phyloP scores from a whole-genome alignment of 2,888 invertebrate genomes.

The Sphaerophoria rueppellii region DNA sequence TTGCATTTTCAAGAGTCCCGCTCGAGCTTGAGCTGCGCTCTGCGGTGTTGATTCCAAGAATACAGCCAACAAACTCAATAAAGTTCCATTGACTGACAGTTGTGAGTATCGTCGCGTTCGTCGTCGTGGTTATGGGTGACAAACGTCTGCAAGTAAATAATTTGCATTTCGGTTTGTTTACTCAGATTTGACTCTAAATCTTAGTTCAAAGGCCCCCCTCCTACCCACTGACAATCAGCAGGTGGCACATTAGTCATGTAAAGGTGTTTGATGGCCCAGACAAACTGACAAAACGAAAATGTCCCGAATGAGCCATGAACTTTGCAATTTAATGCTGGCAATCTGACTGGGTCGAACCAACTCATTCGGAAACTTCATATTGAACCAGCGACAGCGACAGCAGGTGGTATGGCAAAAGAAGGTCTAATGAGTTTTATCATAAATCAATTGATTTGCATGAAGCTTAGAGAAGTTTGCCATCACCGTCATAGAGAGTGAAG shows the following conservation, averaged over 20 bases:
- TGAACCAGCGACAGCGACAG: slow-evolving; percentile 1
- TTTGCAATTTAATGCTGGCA: slow-evolving; percentile 51
- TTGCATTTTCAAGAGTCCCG: background rate
- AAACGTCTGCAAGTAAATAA: slow-evolving; percentile 62
- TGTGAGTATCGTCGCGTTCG: slow-evolving; percentile 46
- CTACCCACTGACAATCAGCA: slow-evolving; percentile 21
- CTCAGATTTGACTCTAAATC: background rate
- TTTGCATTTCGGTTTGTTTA: slow-evolving; percentile 59
- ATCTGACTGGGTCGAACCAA: slow-evolving; percentile 59
- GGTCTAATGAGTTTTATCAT: slow-evolving; percentile 65
- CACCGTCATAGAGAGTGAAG: background rate
- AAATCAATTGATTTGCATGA: slow-evolving; percentile 58
- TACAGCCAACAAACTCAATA: slow-evolving; percentile 58
- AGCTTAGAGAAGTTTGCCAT: slow-evolving; percentile 20
- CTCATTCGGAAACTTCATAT: background rate
- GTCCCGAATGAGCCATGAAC: slow-evolving; percentile 65
- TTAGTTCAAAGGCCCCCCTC: background rate
- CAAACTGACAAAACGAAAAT: slow-evolving; percentile 44
- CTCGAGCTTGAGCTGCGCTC: background rate
- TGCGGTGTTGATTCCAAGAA: slow-evolving; percentile 63
- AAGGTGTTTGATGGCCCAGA: slow-evolving; percentile 39
- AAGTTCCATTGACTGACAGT: slow-evolving; percentile 71
- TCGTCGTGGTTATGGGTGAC: slow-evolving; percentile 54
- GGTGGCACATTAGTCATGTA: slow-evolving; percentile 66
- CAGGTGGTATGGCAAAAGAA: slow-evolving; percentile 50